phyloP scores from a whole-genome alignment of 1,140 invertebrate species.

The Leptestheria dahalacensis region DNA sequence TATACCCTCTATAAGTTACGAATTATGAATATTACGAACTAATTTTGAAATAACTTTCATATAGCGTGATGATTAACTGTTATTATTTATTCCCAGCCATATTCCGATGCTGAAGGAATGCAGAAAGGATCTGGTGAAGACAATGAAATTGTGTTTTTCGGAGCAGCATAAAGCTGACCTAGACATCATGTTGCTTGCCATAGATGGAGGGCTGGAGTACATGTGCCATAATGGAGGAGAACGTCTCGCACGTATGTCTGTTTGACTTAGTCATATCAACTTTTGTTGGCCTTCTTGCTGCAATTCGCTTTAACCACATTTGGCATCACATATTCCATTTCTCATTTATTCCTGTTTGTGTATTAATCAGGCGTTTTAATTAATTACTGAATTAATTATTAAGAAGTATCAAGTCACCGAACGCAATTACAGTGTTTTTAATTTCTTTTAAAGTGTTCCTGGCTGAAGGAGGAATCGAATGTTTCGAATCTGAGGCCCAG shows the following conservation, averaged over 20 bases:
- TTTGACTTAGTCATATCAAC: too few species aligned
- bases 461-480: constrained; percentile 56
- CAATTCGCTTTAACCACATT: too few species aligned
- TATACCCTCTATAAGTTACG: neutral
- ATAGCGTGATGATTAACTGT: neutral
- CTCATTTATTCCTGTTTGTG: constrained; percentile 12
- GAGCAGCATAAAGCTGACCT: constrained; percentile 39
- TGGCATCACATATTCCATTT: too few species aligned
- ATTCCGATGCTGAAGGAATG: constrained; percentile 40
- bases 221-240: constrained; percentile 61
- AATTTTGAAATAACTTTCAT: neutral
- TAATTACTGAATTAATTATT: neutral
- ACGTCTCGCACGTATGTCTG: constrained; percentile 56
- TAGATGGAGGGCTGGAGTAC: constrained; percentile 47
- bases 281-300: too few species aligned
- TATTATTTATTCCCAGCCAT: constrained; percentile 34
- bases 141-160: constrained; percentile 44
- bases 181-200: constrained; percentile 43
- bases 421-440: too few species aligned
- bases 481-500: constrained; percentile 41
- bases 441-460: constrained; percentile 48
- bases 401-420: too few species aligned
- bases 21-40: neutral
- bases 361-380: neutral
- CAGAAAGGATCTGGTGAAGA: constrained; percentile 39